phyloP scores from a whole-genome alignment of 2,888 invertebrate genomes.

The Microplitis deprimator region DNA sequence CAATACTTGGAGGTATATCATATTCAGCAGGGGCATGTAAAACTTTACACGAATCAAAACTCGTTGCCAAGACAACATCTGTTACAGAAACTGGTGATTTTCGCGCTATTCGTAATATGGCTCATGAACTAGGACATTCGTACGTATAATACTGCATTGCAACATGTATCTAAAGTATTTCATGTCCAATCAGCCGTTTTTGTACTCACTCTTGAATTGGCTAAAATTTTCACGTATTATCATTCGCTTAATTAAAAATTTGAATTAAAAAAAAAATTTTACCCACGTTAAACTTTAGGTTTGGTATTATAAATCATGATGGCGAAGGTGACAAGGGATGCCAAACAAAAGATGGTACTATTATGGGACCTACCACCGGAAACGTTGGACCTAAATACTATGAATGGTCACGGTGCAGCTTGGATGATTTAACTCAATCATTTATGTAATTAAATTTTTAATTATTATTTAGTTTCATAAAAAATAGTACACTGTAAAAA shows the following conservation, averaged over 20 bases:
- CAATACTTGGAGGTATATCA: background rate
- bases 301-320: background rate
- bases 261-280: background rate
- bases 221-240: background rate
- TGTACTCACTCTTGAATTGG: too few relatives aligned
- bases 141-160: background rate
- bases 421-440: background rate
- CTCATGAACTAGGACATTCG: background rate
- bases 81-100: background rate
- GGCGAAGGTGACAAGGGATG: background rate
- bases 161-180: too few relatives aligned
- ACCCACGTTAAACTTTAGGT: background rate
- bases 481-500: too few relatives aligned
- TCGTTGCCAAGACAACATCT: background rate
- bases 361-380: background rate
- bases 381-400: background rate
- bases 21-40: background rate
- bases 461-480: too few relatives aligned
- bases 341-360: background rate
- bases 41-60: background rate
- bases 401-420: background rate
- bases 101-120: background rate
- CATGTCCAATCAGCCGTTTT: too few relatives aligned
- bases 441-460: background rate
- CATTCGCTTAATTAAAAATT: background rate